These are phyloP conservation scores for Drosophila sproati DNA, from an alignment of 1,140 invertebrate genomes.

Conservation along the genomic window DNA sequence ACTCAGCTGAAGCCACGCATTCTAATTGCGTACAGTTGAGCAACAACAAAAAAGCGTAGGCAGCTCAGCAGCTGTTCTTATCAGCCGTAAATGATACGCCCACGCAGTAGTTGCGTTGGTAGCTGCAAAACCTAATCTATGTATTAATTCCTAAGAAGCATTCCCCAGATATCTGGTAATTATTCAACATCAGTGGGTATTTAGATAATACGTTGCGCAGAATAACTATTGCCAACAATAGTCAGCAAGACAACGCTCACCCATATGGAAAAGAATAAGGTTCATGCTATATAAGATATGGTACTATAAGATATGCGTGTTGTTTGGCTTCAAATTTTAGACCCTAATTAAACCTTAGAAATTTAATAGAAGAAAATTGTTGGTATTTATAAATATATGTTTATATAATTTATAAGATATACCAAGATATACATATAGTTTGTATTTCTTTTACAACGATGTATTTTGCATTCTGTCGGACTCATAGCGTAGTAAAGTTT, in stretches of 20 bases:
- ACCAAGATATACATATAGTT: too few relatives aligned
- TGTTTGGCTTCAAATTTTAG: too few relatives aligned
- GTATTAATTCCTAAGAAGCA: conserved; percentile 21
- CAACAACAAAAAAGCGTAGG: conserved; percentile 25
- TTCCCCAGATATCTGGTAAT: conserved; percentile 46
- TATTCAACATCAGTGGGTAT: conserved; percentile 50
- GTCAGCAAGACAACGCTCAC: not conserved
- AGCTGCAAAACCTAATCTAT: conserved; percentile 1
- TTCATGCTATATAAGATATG: not conserved
- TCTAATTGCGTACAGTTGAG: not conserved
- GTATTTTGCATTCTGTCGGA: too few relatives aligned
- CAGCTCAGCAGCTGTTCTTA: conserved; percentile 22
- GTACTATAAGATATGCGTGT: too few relatives aligned
- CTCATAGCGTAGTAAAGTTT: too few relatives aligned
- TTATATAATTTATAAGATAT: too few relatives aligned
- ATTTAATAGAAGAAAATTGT: too few relatives aligned
- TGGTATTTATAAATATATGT: too few relatives aligned
- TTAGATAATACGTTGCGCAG: conserved; percentile 12
- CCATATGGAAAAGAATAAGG: not conserved
- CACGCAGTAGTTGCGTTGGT: conserved; percentile 1
- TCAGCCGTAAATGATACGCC: conserved; percentile 18
- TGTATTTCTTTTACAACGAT: too few relatives aligned
- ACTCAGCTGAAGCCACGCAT: not conserved
- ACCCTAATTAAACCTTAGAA: too few relatives aligned
- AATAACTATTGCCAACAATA: conserved; percentile 18